Conservation (phyloP, 1,140 invertebrate genomes). For the Eubasilissa regina region DNA sequence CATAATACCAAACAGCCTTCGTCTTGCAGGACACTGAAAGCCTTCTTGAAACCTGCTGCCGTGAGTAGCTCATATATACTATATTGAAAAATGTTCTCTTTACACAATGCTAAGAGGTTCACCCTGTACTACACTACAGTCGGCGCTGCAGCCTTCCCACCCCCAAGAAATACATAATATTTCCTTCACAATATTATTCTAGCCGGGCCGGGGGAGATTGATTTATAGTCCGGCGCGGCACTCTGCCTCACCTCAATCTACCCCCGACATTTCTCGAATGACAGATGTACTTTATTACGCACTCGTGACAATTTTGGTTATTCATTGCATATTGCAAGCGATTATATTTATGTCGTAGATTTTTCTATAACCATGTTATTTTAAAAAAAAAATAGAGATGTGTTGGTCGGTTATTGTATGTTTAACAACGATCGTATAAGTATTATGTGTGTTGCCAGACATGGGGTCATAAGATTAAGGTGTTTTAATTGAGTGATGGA, state of each 20-base stretch:
- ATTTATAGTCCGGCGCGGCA: slow-evolving; percentile 18
- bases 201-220: slow-evolving; percentile 18
- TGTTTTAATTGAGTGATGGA: no score
- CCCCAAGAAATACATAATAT: background rate
- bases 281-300: slow-evolving; percentile 10
- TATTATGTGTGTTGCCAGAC: no score
- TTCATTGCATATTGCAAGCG: background rate
- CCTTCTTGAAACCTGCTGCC: background rate
- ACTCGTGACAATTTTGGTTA: background rate
- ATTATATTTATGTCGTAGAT: no score
- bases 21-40: no score
- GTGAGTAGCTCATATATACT: background rate
- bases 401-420: no score
- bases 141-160: no score
- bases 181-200: slow-evolving; percentile 8
- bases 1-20: no score
- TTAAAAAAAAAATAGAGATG: no score
- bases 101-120: slow-evolving; percentile 7
- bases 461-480: no score
- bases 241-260: slow-evolving; percentile 10
- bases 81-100: slow-evolving; percentile 17
- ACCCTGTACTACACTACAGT: no score
- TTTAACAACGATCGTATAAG: no score
- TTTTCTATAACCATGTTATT: no score
- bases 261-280: background rate